A percentile compares a stretch with the other conserved stretches of the same genome.
Conservation (phyloP, 2,888 invertebrate genomes). For the Xylota sylvarum region DNA sequence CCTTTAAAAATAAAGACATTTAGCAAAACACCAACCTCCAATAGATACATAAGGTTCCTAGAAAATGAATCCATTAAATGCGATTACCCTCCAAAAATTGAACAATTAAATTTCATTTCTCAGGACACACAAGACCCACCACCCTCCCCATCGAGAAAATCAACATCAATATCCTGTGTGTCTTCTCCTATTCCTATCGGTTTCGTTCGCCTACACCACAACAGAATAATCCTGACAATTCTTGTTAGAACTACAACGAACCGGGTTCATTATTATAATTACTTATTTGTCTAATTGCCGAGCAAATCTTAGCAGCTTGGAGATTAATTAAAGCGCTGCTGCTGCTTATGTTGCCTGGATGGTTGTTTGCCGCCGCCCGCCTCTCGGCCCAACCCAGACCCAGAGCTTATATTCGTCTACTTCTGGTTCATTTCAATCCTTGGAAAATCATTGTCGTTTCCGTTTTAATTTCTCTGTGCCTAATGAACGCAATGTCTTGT, state of each 20-base stretch:
- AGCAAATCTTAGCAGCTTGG: constrained; percentile 75
- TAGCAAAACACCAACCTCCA: background rate
- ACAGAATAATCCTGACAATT: constrained; percentile 63
- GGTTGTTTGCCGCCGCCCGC: background rate
- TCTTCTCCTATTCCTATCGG: background rate
- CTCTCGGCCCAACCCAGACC: constrained; percentile 1
- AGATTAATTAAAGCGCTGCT: constrained; percentile 71
- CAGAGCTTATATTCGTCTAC: constrained; percentile 12
- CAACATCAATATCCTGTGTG: constrained; percentile 23
- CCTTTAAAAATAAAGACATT: background rate
- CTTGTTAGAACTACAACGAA: constrained; percentile 44
- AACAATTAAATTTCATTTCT: constrained; percentile 46
- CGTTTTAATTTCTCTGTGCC: constrained; percentile 75
- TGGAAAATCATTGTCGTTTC: constrained; percentile 71
- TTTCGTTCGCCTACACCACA: constrained; percentile 40
- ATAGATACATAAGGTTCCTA: background rate
- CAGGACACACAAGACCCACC: background rate
- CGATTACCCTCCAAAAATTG: constrained; percentile 38
- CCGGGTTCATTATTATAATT: constrained; percentile 73
- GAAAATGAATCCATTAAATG: constrained; percentile 24
- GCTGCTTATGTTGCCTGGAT: constrained; percentile 7
- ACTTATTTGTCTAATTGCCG: constrained; percentile 76
- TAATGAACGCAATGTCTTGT: constrained; percentile 76
- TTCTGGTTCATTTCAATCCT: constrained; percentile 71
- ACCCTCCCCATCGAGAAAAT: background rate